These are phyloP conservation scores for Falco novaeseelandiae DNA, from an alignment of 2,797 vertebrate genomes.

Conservation along the genomic window DNA sequence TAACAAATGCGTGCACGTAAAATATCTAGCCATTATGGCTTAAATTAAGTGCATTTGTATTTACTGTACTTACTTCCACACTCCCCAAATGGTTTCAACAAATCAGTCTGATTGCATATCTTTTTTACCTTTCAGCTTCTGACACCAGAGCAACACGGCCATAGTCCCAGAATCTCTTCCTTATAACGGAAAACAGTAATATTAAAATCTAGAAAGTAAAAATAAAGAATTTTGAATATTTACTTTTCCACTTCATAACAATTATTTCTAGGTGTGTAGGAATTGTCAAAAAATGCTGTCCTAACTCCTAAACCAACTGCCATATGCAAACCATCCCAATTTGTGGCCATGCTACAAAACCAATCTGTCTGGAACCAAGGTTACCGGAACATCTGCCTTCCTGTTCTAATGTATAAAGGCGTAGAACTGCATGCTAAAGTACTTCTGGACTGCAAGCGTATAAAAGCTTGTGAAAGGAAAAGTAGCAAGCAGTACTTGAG, in stretches of 20 bases:
- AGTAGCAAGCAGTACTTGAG: neutral
- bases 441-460: neutral
- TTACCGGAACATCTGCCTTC: neutral
- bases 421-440: neutral
- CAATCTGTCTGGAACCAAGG: neutral
- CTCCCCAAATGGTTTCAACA: neutral
- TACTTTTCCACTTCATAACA: neutral
- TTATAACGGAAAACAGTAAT: conserved; percentile 86
- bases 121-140: conserved; percentile 80
- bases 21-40: neutral
- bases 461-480: neutral
- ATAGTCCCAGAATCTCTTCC: conserved; percentile 92
- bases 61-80: neutral
- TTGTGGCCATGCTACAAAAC: neutral
- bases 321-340: neutral
- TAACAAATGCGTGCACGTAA: neutral
- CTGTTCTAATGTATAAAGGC: neutral
- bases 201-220: conserved; percentile 81
- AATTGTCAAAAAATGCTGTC: neutral
- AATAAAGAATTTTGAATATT: neutral
- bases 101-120: neutral
- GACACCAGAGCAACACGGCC: conserved; percentile 92
- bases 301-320: neutral
- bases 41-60: too few species aligned
- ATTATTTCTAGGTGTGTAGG: neutral